Conservation (phyloP, 2,113 vertebrate species). For the Trogon melanurus region DNA sequence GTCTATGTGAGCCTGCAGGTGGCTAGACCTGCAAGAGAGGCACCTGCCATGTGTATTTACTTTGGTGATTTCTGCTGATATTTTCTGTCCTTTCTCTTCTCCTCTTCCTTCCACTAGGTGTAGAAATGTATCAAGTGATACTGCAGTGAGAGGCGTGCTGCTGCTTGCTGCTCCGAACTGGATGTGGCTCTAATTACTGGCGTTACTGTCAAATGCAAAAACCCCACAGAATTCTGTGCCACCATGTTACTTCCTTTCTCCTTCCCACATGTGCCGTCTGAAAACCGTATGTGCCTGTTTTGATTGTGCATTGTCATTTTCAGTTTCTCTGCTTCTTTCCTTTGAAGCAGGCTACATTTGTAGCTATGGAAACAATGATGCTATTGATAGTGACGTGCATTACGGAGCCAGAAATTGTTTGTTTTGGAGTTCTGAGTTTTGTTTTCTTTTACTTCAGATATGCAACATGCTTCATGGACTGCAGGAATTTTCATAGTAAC, state of each 20-base stretch:
- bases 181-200: not conserved
- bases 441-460: not conserved
- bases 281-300: slow-evolving; percentile 21
- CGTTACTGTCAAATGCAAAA: slow-evolving; percentile 12
- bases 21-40: not conserved
- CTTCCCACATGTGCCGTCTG: not conserved
- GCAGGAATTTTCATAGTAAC: not conserved
- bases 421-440: slow-evolving; percentile 28
- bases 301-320: slow-evolving; percentile 60
- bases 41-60: not conserved
- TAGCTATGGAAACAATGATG: slow-evolving; percentile 69
- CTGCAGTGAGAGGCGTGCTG: not conserved
- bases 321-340: slow-evolving; percentile 21
- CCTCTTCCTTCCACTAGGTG: slow-evolving; percentile 31
- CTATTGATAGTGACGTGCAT: slow-evolving; percentile 41
- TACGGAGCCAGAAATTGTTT: slow-evolving; percentile 1
- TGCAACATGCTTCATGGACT: not conserved
- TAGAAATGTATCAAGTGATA: slow-evolving; percentile 26
- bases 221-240: not conserved
- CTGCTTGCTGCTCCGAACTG: not conserved
- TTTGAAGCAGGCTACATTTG: slow-evolving; percentile 56
- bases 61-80: not conserved
- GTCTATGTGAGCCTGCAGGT: not conserved
- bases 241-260: slow-evolving; percentile 1
- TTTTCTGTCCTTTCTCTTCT: slow-evolving; percentile 20